Evolutionary conservation across 2,113 vertebrate genomes (phyloP).

Genomic region (Corythoichthys haematopterus): DNA sequence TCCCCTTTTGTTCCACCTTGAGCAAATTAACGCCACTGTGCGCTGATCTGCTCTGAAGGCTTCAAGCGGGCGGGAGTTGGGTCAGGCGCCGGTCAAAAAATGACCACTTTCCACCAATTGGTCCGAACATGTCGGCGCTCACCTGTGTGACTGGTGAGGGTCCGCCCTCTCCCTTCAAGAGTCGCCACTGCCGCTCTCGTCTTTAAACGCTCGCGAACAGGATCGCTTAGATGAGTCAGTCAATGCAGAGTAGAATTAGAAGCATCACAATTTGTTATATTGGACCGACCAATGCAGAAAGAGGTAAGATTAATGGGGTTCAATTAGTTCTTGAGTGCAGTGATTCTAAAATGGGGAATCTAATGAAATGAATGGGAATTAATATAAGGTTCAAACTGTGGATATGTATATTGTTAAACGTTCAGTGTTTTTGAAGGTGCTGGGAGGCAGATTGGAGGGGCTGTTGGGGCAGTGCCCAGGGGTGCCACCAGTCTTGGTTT

Average conservation of each 20-base stretch:
- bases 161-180: constrained; percentile 28
- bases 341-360: background rate
- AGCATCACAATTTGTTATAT: constrained; percentile 34
- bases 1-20: constrained; percentile 40
- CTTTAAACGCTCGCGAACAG: background rate
- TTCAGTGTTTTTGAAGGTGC: too few relatives aligned
- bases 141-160: background rate
- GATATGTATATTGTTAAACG: background rate
- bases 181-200: background rate
- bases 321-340: background rate
- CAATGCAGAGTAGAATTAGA: constrained; percentile 36
- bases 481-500: too few relatives aligned
- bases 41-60: constrained; percentile 46
- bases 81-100: constrained; percentile 39
- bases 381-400: too few relatives aligned
- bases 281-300: constrained; percentile 9
- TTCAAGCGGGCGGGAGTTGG: constrained; percentile 16
- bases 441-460: too few relatives aligned
- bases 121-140: constrained; percentile 17
- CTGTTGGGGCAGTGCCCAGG: too few relatives aligned
- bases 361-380: too few relatives aligned
- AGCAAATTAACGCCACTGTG: constrained; percentile 35
- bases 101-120: constrained; percentile 26
- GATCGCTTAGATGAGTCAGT: constrained; percentile 13
- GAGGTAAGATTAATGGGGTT: constrained; percentile 36